Evolutionary conservation across 2,888 invertebrate genomes (phyloP), one percentile per base, ranked within the genome.

Genomic region (Poecilobothrus nobilitatus): DNA sequence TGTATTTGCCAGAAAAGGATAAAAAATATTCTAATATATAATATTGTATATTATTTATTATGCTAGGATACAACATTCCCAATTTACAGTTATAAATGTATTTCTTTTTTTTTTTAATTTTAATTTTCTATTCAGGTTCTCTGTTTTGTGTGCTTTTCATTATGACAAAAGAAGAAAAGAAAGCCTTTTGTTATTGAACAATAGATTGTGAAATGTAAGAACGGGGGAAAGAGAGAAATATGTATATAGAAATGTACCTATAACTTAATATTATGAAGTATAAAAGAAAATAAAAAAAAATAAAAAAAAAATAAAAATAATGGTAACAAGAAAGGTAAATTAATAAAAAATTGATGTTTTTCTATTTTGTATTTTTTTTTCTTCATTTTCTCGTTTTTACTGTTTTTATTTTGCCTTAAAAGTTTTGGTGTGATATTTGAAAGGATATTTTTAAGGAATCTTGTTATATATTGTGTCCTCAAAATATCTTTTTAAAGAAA

Each of bases 51-150:
- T 1, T 53, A 53, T 18, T 12, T 53, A 18, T 53, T n/a, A 18
- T 18, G 53, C 53, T 53, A 18, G 53, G 53, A 53, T 53, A 53
- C 53, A 18, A 8, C 53, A 53, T 53, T 53, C 53, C 9, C 3
- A 53, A 53, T 53, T 53, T 18, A 53, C 15, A 53, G 53, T 53
- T 53, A 53, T 53, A 53, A 53, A 12, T 27, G 5, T 27, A 27
- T 27, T 27, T 27, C 5, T 27, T 27, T 27, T 27, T 27, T 27
- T 27, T 2, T 27, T 27, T 27, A 27, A 15, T 53, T 53, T 53
- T 53, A 53, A 53, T 53, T 53, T 53, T 53, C 53, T 53, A 53
- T 53, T 53, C 53, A 53, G 53, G 53, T 53, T 53, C 15, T 53
- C 15, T 53, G 6, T n/a, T 18, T 53, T 18, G 15, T 53, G 2